These are phyloP conservation scores for Ormyrus thymus DNA, from an alignment of 2,888 invertebrate species.

Conservation along the genomic window DNA sequence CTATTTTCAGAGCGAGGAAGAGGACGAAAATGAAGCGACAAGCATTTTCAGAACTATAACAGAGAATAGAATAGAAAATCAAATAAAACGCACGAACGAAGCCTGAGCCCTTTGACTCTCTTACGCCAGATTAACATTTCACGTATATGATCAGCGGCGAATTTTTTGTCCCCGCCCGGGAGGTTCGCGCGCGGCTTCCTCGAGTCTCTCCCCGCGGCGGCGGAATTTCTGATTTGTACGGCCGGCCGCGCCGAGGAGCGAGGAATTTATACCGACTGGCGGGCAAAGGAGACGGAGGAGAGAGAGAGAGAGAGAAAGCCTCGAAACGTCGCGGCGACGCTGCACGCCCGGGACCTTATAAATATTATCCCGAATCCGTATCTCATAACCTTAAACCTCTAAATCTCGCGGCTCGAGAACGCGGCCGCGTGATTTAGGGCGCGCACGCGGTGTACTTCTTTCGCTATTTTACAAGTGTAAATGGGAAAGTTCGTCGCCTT, in stretches of 20 bases:
- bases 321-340: slow-evolving; percentile 39
- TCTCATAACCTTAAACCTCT: slow-evolving; percentile 52
- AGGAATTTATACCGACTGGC: slow-evolving; percentile 50
- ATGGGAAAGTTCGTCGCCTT: slow-evolving; percentile 51
- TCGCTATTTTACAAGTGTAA: slow-evolving; percentile 55
- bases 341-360: slow-evolving; percentile 43
- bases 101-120: too few relatives aligned
- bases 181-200: too few relatives aligned
- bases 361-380: slow-evolving; percentile 56
- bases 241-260: slow-evolving; percentile 42
- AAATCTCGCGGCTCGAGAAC: slow-evolving; percentile 36
- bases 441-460: slow-evolving; percentile 28
- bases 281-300: slow-evolving; percentile 6
- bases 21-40: too few relatives aligned
- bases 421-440: slow-evolving; percentile 43
- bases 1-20: too few relatives aligned
- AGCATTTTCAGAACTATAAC: too few relatives aligned
- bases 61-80: too few relatives aligned
- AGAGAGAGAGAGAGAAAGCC: slow-evolving; percentile 11
- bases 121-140: too few relatives aligned
- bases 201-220: slow-evolving; percentile 29
- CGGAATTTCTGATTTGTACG: slow-evolving; percentile 59
- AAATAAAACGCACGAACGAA: too few relatives aligned
- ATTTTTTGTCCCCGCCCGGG: too few relatives aligned
- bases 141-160: too few relatives aligned